phyloP scores from a whole-genome alignment of 2,888 invertebrate species.

The Drosophila sordidula region DNA sequence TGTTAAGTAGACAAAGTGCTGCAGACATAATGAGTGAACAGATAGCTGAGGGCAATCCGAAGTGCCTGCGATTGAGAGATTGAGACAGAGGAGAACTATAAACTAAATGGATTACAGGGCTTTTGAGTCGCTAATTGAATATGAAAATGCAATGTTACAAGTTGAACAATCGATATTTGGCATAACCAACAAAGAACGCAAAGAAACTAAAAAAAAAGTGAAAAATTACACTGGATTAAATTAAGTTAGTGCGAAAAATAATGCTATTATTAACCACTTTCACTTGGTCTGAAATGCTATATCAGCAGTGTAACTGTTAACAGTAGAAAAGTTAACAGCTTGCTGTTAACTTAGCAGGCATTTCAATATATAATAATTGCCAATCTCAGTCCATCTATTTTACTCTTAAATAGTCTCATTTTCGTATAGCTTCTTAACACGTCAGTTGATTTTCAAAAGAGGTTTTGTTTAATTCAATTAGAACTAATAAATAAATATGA shows the following conservation, averaged over 20 bases:
- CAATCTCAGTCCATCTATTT: too few relatives aligned
- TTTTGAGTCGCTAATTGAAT: conserved; percentile 25
- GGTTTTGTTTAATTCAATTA: too few relatives aligned
- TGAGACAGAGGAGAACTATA: neutral
- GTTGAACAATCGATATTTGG: neutral
- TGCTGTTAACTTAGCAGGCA: neutral
- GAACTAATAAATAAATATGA: too few relatives aligned
- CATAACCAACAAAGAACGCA: neutral
- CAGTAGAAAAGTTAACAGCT: neutral
- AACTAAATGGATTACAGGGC: conserved; percentile 10
- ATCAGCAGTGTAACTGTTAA: neutral
- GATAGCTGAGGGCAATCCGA: conserved; percentile 21
- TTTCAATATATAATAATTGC: neutral
- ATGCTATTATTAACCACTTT: too few relatives aligned
- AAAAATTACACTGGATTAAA: neutral
- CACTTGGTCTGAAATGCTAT: too few relatives aligned
- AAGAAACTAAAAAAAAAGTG: neutral
- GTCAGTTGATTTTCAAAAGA: too few relatives aligned
- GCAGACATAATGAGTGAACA: conserved; percentile 63
- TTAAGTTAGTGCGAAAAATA: too few relatives aligned
- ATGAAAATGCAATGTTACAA: neutral
- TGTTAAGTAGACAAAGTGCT: conserved; percentile 68
- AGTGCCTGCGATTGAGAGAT: conserved; percentile 19
- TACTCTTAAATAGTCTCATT: too few relatives aligned
- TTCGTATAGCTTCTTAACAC: neutral